A percentile compares a stretch with the other conserved stretches of the same genome.
These are phyloP conservation scores for Phrynocephalus versicolor DNA, from an alignment of 2,113 vertebrate species.

Conservation along the genomic window DNA sequence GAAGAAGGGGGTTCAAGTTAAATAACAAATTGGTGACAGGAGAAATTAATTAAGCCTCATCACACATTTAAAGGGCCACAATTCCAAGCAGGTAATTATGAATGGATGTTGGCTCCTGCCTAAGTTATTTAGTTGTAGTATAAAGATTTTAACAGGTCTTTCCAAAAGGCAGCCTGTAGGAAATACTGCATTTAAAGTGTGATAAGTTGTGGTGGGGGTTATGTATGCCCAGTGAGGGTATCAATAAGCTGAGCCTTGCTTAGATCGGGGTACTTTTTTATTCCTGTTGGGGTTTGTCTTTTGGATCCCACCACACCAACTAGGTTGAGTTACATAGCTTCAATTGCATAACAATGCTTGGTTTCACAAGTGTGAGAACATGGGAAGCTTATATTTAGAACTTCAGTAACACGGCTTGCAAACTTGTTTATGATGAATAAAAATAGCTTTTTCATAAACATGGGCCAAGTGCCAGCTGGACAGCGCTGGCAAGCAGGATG, in stretches of 20 bases:
- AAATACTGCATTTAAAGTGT: background rate
- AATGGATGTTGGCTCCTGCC: too few relatives aligned
- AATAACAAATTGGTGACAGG: background rate
- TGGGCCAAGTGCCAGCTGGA: slow-evolving; percentile 26
- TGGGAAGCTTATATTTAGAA: slow-evolving; percentile 29
- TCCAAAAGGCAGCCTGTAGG: background rate
- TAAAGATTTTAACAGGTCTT: background rate
- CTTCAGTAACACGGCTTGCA: slow-evolving; percentile 28
- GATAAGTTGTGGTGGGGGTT: background rate
- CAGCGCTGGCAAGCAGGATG: slow-evolving; percentile 4
- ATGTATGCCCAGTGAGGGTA: background rate
- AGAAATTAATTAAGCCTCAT: background rate
- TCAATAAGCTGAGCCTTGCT: background rate
- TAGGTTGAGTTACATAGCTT: background rate
- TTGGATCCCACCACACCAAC: background rate
- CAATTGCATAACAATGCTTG: slow-evolving; percentile 17
- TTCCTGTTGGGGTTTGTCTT: background rate
- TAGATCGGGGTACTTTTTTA: background rate
- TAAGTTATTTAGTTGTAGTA: background rate
- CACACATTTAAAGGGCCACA: background rate
- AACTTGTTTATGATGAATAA: slow-evolving; percentile 36
- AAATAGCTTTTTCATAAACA: slow-evolving; percentile 35
- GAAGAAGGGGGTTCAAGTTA: background rate
- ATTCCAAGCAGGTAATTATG: background rate
- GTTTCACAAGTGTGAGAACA: slow-evolving; percentile 20